Conservation (phyloP, 2,797 vertebrate genomes). For the Tarsius wallacei region DNA sequence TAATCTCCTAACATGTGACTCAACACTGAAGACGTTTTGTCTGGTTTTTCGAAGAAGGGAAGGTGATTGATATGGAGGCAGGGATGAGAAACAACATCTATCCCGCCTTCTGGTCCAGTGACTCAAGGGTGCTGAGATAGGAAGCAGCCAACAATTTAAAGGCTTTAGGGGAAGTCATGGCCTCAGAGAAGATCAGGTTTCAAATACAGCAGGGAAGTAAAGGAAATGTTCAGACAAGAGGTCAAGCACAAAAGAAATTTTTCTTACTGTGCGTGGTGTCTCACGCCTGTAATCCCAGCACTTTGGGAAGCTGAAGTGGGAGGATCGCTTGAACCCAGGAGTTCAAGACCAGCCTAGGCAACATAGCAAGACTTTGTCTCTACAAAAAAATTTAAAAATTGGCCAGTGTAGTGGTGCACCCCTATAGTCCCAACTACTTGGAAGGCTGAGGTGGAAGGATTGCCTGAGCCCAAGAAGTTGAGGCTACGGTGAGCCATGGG, state of each 20-base stretch:
- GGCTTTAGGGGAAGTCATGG: neutral
- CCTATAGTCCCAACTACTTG: too few species aligned
- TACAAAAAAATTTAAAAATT: too few species aligned
- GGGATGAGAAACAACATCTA: neutral
- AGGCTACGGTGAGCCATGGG: too few species aligned
- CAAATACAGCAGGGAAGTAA: neutral
- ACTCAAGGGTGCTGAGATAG: constrained; percentile 47
- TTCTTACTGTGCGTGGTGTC: neutral
- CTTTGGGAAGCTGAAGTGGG: too few species aligned
- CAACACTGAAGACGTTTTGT: constrained; percentile 43
- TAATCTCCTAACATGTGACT: neutral
- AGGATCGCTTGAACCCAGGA: too few species aligned
- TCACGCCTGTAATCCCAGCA: too few species aligned
- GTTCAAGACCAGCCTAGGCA: too few species aligned
- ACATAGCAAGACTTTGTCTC: too few species aligned
- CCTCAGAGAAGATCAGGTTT: constrained; percentile 25
- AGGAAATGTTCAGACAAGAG: constrained; percentile 14
- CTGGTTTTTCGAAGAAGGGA: constrained; percentile 23
- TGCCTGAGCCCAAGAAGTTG: too few species aligned
- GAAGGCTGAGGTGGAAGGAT: too few species aligned
- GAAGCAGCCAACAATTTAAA: neutral
- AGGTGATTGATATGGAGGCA: constrained; percentile 49
- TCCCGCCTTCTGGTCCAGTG: neutral
- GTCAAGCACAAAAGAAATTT: constrained; percentile 5
- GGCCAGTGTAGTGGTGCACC: too few species aligned